Evolutionary conservation across 2,888 invertebrate species (phyloP).

Genomic region (Petrolisthes cinctipes): DNA sequence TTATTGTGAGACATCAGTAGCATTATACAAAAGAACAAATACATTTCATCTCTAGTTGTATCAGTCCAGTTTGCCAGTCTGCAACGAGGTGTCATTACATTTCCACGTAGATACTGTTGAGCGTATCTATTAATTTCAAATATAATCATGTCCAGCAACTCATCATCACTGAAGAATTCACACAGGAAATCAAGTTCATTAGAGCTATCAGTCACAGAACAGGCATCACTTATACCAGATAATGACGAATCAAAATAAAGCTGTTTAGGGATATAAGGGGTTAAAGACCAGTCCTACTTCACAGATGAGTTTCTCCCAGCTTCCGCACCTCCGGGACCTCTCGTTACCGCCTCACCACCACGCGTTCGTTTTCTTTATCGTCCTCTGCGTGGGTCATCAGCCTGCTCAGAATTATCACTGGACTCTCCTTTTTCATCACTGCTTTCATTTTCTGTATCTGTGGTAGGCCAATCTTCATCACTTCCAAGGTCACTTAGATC

Average conservation of each 20-base stretch:
- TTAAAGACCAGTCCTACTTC: not conserved
- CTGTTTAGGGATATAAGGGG: not conserved
- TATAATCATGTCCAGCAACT: not conserved
- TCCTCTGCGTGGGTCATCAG: not conserved
- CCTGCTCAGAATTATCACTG: too few relatives aligned
- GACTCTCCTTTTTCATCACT: slow-evolving; percentile 8
- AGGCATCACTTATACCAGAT: not conserved
- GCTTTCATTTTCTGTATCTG: not conserved
- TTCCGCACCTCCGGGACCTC: not conserved
- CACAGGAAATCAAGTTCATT: slow-evolving; percentile 9
- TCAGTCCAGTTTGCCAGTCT: slow-evolving; percentile 18
- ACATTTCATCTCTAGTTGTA: slow-evolving; percentile 14
- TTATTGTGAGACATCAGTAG: too few relatives aligned
- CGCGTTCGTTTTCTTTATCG: slow-evolving; percentile 14
- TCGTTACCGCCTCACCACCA: not conserved
- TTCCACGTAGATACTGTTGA: not conserved
- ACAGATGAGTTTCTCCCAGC: rapidly evolving
- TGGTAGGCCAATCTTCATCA: slow-evolving; percentile 5
- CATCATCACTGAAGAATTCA: slow-evolving; percentile 13
- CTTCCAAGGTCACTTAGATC: slow-evolving; percentile 14
- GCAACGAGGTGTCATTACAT: slow-evolving; percentile 15
- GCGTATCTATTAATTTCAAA: not conserved
- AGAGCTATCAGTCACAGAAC: too few relatives aligned
- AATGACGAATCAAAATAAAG: not conserved
- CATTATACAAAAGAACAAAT: slow-evolving; percentile 1